Percentiles rank a stretch among this genome's conserved stretches.
Conservation (phyloP, 2,888 invertebrate species). For the Acrobasis consociella region DNA sequence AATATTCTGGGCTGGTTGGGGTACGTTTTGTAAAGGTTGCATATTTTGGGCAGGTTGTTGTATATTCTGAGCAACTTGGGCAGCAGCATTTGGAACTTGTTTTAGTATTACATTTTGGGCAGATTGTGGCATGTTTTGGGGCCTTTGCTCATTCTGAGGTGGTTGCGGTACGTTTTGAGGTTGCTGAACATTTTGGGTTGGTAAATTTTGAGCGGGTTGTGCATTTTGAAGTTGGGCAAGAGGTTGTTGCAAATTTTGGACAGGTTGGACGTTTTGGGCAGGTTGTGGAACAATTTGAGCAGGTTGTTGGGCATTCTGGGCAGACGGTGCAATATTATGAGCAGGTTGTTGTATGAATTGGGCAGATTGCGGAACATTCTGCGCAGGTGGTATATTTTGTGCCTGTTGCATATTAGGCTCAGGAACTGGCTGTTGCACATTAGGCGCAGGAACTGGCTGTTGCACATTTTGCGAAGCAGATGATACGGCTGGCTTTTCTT, state of each 20-base stretch:
- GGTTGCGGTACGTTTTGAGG: slow-evolving; percentile 1
- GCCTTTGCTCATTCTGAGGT: background rate
- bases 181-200: background rate
- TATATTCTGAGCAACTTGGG: slow-evolving; percentile 5
- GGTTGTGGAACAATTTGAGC: background rate
- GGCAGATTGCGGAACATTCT: slow-evolving; percentile 15
- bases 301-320: slow-evolving; percentile 20
- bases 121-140: no score
- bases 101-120: background rate
- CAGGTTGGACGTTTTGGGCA: slow-evolving; percentile 4
- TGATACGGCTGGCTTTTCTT: slow-evolving; percentile 3
- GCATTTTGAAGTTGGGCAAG: no score
- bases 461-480: slow-evolving; percentile 5
- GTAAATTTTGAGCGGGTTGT: background rate
- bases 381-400: slow-evolving; percentile 14
- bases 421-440: slow-evolving; percentile 2
- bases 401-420: background rate
- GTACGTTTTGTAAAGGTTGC: slow-evolving; percentile 12
- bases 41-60: background rate
- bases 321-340: background rate
- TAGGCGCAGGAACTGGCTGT: background rate
- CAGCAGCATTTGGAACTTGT: slow-evolving; percentile 13
- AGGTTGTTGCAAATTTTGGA: slow-evolving; percentile 15
- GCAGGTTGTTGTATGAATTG: slow-evolving; percentile 17
- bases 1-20: background rate